phyloP scores from a whole-genome alignment of 2,797 vertebrate genomes.

The Bradypodion ventrale region DNA sequence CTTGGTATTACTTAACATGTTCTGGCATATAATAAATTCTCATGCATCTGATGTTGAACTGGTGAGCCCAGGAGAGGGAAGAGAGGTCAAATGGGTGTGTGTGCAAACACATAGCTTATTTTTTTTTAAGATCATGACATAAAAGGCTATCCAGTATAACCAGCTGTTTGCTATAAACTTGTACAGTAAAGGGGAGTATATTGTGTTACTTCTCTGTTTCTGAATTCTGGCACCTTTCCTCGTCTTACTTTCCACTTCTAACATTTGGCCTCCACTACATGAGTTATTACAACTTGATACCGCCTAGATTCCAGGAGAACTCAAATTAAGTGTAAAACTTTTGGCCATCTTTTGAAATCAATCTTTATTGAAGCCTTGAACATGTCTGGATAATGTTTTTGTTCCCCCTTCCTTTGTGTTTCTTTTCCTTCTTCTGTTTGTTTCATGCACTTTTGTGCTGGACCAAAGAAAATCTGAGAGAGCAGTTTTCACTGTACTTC shows the following conservation, averaged over 20 bases:
- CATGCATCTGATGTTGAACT: not conserved
- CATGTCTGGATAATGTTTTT: not conserved
- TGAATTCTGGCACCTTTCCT: conserved; percentile 10
- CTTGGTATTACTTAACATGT: not conserved
- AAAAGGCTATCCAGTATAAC: not conserved
- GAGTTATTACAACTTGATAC: conserved; percentile 1
- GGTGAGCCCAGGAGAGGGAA: not conserved
- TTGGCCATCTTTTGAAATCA: conserved; percentile 22
- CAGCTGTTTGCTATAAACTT: not conserved
- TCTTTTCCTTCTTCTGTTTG: conserved; percentile 4
- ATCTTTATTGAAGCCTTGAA: conserved; percentile 19
- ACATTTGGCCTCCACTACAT: not conserved
- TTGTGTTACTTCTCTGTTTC: not conserved
- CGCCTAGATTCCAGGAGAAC: not conserved
- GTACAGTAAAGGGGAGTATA: not conserved
- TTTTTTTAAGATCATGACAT: not conserved
- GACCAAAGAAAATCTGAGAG: conserved; percentile 52
- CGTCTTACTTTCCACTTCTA: conserved; percentile 10
- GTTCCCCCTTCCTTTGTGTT: not conserved
- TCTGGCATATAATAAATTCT: not conserved
- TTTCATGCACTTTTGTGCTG: conserved; percentile 48
- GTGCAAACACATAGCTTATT: not conserved
- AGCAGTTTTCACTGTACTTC: conserved; percentile 53
- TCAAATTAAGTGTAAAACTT: not conserved
- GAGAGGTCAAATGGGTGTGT: not conserved